phyloP scores from a whole-genome alignment of 2,888 invertebrate species.

The Antheraea assamensis region DNA sequence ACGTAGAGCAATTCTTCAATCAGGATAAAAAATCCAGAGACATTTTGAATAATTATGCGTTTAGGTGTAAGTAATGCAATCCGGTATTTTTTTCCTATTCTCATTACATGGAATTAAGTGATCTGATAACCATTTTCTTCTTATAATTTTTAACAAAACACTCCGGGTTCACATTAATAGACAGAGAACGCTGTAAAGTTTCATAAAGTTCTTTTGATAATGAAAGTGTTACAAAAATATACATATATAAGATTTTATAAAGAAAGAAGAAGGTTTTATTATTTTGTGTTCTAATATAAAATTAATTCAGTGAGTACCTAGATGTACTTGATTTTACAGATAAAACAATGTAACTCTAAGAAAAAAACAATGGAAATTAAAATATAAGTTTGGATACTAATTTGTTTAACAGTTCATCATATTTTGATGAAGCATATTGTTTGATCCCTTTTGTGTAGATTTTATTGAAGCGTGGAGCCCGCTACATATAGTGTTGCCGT shows the following conservation, averaged over 20 bases:
- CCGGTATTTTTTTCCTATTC: neutral
- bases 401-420: constrained; percentile 10
- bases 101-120: neutral
- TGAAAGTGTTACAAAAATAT: neutral
- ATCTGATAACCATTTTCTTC: neutral
- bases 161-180: neutral
- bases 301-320: no score
- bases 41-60: neutral
- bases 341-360: no score
- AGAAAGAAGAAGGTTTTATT: no score
- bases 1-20: neutral
- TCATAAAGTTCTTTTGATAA: neutral
- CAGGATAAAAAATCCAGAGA: neutral
- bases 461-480: constrained; percentile 49
- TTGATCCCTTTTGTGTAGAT: constrained; percentile 17
- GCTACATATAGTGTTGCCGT: constrained; percentile 47
- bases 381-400: neutral
- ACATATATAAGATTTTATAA: neutral
- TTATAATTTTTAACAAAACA: neutral
- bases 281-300: no score
- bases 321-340: no score
- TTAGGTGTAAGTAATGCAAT: neutral
- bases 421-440: constrained; percentile 18
- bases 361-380: neutral
- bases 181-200: neutral